Base-by-base conservation (phyloP, 2,113 vertebrate genomes). In the Halichoerus grypus region DNA sequence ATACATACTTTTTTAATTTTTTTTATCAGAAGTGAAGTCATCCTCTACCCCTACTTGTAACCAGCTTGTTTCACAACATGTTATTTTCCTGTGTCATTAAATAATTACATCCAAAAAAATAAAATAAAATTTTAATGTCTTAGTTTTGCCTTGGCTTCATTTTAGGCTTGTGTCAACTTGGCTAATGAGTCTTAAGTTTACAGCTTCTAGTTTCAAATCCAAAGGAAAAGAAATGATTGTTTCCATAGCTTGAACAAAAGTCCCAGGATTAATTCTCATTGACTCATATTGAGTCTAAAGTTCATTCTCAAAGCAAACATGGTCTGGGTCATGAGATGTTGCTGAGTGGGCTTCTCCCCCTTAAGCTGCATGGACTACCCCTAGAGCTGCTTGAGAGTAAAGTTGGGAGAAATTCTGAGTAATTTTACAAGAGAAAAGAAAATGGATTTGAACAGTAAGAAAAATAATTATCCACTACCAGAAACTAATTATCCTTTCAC, bases 71-170 rank as follows among this genome's bases (percentile, higher is more conserved):
- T 93, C 39, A 79, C 74, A 89, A 69, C 19, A 21, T 83, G 26
- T 69, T 59, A 55, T 84, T 77, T 55, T 63, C 42, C 65, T 18
- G 4, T 63, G 80, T 93, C 24, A 72, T 92, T 97, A 95, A 95
- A 93, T 63, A 87, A 55, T 82, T 79, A 36, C 15, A 80, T 53
- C 36, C 16, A 76, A 49, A 26, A 72, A 46, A 76, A 46, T 76
- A 28, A 76, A 46, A 28, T 49, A 77, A 31, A 77, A 49, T 28
- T 18, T 49, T 31, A 42, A 28, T 65, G 5, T 72, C 22, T 86
- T 86, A 55, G 46, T 72, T 80, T 57, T 81, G 1, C 6, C 3
- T 81, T 81, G 18, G 31, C 5, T 46, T 86, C 55, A 26, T 39
- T 91, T 94, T 26, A 91, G 31, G 63, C 3, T 71, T 8, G 12